These are phyloP conservation scores for Conomelus anceps DNA, from an alignment of 2,888 invertebrate genomes.

Conservation along the genomic window DNA sequence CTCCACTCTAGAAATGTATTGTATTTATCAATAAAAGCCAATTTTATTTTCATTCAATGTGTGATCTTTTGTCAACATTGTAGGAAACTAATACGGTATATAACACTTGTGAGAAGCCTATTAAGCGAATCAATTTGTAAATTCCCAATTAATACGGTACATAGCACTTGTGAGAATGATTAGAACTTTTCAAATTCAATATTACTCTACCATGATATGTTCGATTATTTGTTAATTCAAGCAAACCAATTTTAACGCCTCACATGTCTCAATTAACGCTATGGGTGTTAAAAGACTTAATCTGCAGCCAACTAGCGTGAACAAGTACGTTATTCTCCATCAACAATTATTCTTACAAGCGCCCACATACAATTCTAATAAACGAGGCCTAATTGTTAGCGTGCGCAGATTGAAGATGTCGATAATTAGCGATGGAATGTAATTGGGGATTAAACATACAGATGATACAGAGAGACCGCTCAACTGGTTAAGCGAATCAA, in stretches of 20 bases:
- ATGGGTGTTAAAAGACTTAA: not conserved
- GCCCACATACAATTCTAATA: not conserved
- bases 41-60: too few species aligned
- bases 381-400: not conserved
- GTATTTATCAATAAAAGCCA: too few species aligned
- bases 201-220: not conserved
- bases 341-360: not conserved
- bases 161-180: too few species aligned
- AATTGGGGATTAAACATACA: not conserved
- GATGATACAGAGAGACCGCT: not conserved
- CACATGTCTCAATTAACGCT: not conserved
- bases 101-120: too few species aligned
- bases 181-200: not conserved
- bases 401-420: not conserved
- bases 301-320: not conserved
- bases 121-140: too few species aligned
- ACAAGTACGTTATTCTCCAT: not conserved
- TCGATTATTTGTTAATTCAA: not conserved
- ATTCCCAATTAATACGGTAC: too few species aligned
- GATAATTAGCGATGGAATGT: not conserved
- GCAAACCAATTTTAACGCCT: not conserved
- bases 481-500: not conserved
- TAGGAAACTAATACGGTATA: too few species aligned
- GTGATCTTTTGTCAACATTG: too few species aligned
- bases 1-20: too few species aligned